These are phyloP conservation scores for Heliconius hewitsoni DNA, from an alignment of 1,140 invertebrate genomes.

Conservation along the genomic window DNA sequence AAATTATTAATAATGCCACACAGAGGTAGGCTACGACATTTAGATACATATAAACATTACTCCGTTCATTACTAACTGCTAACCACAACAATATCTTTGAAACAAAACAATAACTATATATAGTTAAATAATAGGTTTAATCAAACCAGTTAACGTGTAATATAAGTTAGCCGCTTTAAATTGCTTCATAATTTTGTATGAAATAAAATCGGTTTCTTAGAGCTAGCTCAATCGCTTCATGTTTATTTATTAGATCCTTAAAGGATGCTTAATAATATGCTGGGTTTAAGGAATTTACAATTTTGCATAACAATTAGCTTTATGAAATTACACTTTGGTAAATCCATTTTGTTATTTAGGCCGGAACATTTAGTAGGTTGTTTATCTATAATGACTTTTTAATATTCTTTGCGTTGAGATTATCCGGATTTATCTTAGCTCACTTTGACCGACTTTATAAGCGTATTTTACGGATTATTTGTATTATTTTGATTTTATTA, in stretches of 20 bases:
- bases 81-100: background rate
- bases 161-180: slow-evolving; percentile 32
- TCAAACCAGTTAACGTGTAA: slow-evolving; percentile 8
- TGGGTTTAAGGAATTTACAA: slow-evolving; percentile 56
- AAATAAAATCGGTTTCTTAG: slow-evolving; percentile 57
- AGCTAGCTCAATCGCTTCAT: slow-evolving; percentile 56
- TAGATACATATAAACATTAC: background rate
- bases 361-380: slow-evolving; percentile 13
- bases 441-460: background rate
- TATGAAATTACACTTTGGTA: slow-evolving; percentile 31
- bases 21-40: background rate
- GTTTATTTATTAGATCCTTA: slow-evolving; percentile 72
- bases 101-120: background rate
- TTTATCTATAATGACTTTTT: slow-evolving; percentile 15
- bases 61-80: background rate
- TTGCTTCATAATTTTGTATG: slow-evolving; percentile 59
- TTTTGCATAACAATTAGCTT: slow-evolving; percentile 35
- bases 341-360: slow-evolving; percentile 26
- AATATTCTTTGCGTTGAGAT: slow-evolving; percentile 10
- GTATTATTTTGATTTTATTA: background rate
- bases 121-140: slow-evolving; percentile 19
- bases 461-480: background rate
- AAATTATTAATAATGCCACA: no score
- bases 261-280: slow-evolving; percentile 63
- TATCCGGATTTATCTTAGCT: background rate